phyloP scores from a whole-genome alignment of 2,888 invertebrate genomes.

The Erebia aethiops region DNA sequence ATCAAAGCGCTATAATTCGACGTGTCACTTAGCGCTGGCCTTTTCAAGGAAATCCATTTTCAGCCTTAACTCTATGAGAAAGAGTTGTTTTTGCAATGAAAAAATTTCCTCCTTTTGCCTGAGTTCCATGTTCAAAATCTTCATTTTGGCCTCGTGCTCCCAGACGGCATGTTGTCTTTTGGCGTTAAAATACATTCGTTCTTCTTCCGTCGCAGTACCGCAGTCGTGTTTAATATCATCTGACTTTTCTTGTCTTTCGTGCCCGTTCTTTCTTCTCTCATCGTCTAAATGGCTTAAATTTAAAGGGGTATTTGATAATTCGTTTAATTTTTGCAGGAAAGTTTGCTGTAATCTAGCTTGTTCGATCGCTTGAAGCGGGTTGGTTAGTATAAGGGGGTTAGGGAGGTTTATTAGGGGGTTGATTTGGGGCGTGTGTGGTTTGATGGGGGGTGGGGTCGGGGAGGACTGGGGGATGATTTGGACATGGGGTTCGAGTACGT shows the following conservation, averaged over 20 bases:
- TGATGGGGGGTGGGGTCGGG: constrained; percentile 58
- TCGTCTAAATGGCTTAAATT: constrained; percentile 76
- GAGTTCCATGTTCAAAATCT: constrained; percentile 76
- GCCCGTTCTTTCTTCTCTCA: constrained; percentile 57
- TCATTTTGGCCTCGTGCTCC: constrained; percentile 81
- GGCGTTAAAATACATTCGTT: constrained; percentile 70
- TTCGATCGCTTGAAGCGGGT: constrained; percentile 70
- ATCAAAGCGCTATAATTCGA: constrained; percentile 2
- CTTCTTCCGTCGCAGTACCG: constrained; percentile 66
- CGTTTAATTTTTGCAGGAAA: constrained; percentile 70
- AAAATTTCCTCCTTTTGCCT: constrained; percentile 79
- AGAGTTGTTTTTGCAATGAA: constrained; percentile 77
- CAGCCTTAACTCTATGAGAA: constrained; percentile 73
- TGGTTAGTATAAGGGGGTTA: constrained; percentile 55
- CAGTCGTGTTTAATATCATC: constrained; percentile 61
- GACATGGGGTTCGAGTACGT: constrained; percentile 76
- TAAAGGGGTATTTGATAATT: constrained; percentile 72
- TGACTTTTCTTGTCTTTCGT: constrained; percentile 52
- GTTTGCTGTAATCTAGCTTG: constrained; percentile 74
- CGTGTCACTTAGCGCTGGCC: constrained; percentile 67
- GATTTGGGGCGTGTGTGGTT: constrained; percentile 48
- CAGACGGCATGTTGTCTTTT: constrained; percentile 77
- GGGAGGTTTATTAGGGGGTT: constrained; percentile 45
- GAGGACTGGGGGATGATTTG: constrained; percentile 74
- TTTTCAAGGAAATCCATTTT: constrained; percentile 82